Base-by-base conservation (phyloP, 1,140 invertebrate species). In the Drosophila ananassae region DNA sequence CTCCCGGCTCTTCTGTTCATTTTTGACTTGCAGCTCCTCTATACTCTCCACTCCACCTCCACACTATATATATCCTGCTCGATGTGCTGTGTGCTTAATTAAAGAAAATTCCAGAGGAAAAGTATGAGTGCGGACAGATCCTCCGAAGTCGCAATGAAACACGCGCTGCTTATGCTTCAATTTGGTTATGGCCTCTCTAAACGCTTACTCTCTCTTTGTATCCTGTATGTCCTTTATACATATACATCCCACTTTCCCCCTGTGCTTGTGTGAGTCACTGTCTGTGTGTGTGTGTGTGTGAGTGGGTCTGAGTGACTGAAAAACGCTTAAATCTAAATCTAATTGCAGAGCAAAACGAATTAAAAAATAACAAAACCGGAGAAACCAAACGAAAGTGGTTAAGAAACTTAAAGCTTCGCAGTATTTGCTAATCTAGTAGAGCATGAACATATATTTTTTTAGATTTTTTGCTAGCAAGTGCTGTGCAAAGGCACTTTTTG, bases 331-430 rank as follows among this genome's bases (percentile, higher is more conserved):
- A 50, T 44, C 21, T 79, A 67, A 44, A 71, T 71, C 75, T 73
- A 79, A 77, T 83, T 76, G 77, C 80, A 84, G 80, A 60, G 67
- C 61, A 55, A 79, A 66, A 50, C 57, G 46, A 53, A 77, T 44
- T 57, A 51, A 71, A 69, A 62, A 48, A 58, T 41, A 67, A 51
- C 47, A 66, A 44, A 34, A 51, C 8, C 22, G 63, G 47, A 52
- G 28, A 64, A 63, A 44, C 63, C 25, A 48, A 67, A 46, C 60
- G 47, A 53, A 78, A 77, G 72, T 47, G 53, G 50, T 56, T 74
- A 75, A 72, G 67, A 83, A 68, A 87, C 82, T 87, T 90, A 90
- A 90, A 90, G 87, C 87, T 90, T 90, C 87, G 87, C 87, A 90
- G 87, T 90, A 90, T 90, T 87, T 87, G 82, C 82, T 87, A 87